A percentile compares a stretch with the other conserved stretches of the same genome.
Conservation (phyloP, 2,888 invertebrate genomes). For the Kuschelorhynchus macadamiae region DNA sequence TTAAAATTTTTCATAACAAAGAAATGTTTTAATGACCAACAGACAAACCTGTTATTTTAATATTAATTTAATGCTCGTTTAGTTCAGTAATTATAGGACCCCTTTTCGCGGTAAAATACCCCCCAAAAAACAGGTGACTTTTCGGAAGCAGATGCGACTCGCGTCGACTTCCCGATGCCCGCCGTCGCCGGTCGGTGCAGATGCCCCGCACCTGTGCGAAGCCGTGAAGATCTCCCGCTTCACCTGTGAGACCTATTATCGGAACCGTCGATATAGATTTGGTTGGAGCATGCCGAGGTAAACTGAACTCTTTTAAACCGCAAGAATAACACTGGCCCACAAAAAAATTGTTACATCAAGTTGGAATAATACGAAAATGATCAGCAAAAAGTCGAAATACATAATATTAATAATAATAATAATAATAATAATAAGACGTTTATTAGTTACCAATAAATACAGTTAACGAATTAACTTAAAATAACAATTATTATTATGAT, state of each 20-base stretch:
- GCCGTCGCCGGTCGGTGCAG: slow-evolving; percentile 19
- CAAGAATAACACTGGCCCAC: too few species aligned
- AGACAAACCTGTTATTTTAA: slow-evolving; percentile 15
- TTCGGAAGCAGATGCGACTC: slow-evolving; percentile 42
- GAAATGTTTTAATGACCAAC: too few species aligned
- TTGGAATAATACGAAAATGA: too few species aligned
- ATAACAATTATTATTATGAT: too few species aligned
- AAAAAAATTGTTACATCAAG: too few species aligned
- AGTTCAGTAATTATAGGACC: slow-evolving; percentile 18
- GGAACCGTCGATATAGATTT: slow-evolving; percentile 1
- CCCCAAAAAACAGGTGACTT: slow-evolving; percentile 41
- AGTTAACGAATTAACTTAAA: too few species aligned
- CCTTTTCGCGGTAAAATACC: slow-evolving; percentile 39
- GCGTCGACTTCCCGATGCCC: slow-evolving; percentile 17
- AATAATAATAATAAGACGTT: too few species aligned
- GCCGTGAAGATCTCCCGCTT: slow-evolving; percentile 16
- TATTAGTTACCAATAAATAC: too few species aligned
- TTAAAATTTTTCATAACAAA: too few species aligned
- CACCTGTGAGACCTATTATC: slow-evolving; percentile 24
- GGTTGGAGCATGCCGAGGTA: not conserved
- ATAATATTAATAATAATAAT: too few species aligned
- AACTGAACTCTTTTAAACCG: too few species aligned
- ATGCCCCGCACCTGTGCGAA: slow-evolving; percentile 43
- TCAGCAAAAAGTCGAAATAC: too few species aligned
- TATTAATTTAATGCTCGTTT: slow-evolving; percentile 16